These are phyloP conservation scores for Melanitta fusca DNA, from an alignment of 2,797 vertebrate species.

Conservation along the genomic window DNA sequence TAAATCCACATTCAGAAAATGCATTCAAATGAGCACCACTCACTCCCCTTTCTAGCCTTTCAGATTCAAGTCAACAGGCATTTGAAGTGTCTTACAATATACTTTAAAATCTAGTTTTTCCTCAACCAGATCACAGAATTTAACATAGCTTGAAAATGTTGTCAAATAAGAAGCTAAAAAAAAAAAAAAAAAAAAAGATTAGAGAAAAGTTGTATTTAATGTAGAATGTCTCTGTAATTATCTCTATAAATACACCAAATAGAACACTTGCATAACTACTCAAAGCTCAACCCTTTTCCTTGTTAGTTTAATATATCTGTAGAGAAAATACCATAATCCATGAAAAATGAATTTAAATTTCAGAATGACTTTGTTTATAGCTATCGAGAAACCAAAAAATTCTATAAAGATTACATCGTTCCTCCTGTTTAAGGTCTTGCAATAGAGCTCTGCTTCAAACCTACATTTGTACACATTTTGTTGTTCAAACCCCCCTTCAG, in stretches of 20 bases:
- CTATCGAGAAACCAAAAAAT: background rate
- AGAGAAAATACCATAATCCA: background rate
- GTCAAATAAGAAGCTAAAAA: background rate
- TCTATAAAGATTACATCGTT: background rate
- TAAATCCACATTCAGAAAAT: background rate
- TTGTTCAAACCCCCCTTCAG: background rate
- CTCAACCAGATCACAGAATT: background rate
- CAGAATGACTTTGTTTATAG: background rate
- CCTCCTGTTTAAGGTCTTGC: background rate
- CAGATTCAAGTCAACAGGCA: background rate
- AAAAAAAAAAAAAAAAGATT: background rate
- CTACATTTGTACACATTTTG: background rate
- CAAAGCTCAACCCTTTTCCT: background rate
- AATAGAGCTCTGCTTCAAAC: background rate
- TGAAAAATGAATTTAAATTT: background rate
- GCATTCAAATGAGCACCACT: background rate
- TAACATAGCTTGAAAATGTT: background rate
- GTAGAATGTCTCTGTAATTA: background rate
- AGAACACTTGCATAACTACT: conserved; percentile 22
- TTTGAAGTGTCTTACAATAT: background rate
- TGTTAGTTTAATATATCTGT: background rate
- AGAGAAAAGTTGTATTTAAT: background rate
- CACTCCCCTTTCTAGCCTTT: background rate
- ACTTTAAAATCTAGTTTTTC: background rate
- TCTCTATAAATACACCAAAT: background rate